Conservation (phyloP, 2,888 invertebrate species). For the Trilocha varians region DNA sequence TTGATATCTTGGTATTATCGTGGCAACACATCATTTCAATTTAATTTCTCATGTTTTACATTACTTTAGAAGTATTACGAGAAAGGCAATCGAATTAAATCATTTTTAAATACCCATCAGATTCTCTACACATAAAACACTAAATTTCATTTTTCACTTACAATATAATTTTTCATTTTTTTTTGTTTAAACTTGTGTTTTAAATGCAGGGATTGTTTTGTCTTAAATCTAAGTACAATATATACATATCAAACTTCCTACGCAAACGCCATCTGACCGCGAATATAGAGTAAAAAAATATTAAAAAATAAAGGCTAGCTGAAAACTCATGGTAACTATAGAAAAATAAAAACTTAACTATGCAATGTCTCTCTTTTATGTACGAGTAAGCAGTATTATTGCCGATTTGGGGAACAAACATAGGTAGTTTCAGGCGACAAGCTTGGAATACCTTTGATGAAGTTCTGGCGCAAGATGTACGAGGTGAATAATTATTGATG, state of each 20-base stretch:
- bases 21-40: too few relatives aligned
- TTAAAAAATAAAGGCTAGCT: slow-evolving; percentile 61
- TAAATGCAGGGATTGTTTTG: background rate
- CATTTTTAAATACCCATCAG: background rate
- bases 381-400: too few relatives aligned
- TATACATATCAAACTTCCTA: slow-evolving; percentile 33
- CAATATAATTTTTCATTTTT: background rate
- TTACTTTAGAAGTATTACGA: background rate
- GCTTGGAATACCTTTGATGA: background rate
- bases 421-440: background rate
- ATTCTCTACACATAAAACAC: background rate
- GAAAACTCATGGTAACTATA: slow-evolving; percentile 71
- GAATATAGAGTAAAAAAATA: slow-evolving; percentile 41
- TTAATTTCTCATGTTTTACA: background rate
- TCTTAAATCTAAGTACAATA: slow-evolving; percentile 20
- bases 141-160: background rate
- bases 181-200: background rate
- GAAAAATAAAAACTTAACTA: slow-evolving; percentile 55
- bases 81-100: background rate
- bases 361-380: slow-evolving; percentile 58
- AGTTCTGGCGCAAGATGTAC: background rate
- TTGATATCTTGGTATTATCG: too few relatives aligned
- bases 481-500: background rate
- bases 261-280: slow-evolving; percentile 53
- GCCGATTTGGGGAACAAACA: background rate